Conservation (phyloP, 2,113 vertebrate species). For the Proteles cristata region DNA sequence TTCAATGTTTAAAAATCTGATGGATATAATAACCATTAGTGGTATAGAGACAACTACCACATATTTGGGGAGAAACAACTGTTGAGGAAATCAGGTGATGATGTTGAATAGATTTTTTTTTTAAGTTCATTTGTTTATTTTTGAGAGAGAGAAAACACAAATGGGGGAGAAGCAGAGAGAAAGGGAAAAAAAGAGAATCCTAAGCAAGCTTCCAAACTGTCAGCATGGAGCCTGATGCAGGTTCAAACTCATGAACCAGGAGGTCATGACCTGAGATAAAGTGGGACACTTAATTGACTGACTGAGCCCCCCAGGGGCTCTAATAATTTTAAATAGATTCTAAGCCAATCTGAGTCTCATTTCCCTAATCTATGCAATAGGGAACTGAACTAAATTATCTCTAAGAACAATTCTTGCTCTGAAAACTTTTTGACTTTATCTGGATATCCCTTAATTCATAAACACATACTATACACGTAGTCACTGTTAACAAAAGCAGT, state of each 20-base stretch:
- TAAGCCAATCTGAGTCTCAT: background rate
- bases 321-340: background rate
- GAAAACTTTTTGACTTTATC: slow-evolving; percentile 2
- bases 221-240: too few relatives aligned
- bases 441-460: slow-evolving; percentile 24
- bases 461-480: background rate
- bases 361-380: background rate
- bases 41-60: background rate
- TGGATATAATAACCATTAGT: background rate
- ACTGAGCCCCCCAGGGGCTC: too few relatives aligned
- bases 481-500: background rate
- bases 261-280: too few relatives aligned
- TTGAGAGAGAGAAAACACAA: too few relatives aligned
- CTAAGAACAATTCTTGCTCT: slow-evolving; percentile 4
- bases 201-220: too few relatives aligned
- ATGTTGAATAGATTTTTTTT: background rate
- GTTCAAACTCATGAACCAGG: too few relatives aligned
- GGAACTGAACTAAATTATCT: background rate
- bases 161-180: too few relatives aligned
- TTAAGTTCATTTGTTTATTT: too few relatives aligned
- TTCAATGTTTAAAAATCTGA: background rate
- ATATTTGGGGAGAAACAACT: background rate
- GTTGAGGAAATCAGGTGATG: background rate
- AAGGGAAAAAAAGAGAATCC: too few relatives aligned
- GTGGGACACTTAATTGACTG: too few relatives aligned